These are phyloP conservation scores for Alouatta palliata DNA, from an alignment of 2,113 vertebrate species.

Conservation along the genomic window DNA sequence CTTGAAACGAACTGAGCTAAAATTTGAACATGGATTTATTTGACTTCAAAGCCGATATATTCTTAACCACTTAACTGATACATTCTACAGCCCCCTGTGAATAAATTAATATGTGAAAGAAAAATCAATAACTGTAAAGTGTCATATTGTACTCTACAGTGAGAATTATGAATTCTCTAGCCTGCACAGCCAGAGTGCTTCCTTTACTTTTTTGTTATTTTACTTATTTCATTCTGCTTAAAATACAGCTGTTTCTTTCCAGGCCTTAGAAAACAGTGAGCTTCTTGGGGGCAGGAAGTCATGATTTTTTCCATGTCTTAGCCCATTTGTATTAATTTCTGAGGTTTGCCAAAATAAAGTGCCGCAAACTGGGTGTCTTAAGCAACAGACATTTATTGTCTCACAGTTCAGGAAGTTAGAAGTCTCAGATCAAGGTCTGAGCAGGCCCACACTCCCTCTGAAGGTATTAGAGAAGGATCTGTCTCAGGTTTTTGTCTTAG, in stretches of 20 bases:
- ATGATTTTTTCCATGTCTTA: background rate
- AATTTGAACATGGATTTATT: background rate
- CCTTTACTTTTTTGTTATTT: background rate
- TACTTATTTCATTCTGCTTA: conserved; percentile 1
- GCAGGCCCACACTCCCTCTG: background rate
- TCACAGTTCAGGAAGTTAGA: background rate
- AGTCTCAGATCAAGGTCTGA: background rate
- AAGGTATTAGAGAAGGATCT: background rate
- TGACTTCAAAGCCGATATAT: background rate
- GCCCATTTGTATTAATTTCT: background rate
- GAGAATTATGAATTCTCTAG: background rate
- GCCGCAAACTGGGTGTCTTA: background rate
- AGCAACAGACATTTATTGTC: background rate
- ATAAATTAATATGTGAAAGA: background rate
- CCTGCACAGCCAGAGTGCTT: background rate
- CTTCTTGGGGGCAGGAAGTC: background rate
- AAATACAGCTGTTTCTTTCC: background rate
- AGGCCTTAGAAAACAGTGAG: background rate
- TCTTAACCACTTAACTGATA: background rate
- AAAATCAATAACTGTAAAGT: background rate
- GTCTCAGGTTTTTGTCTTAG: background rate
- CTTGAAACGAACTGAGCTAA: background rate
- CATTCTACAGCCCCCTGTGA: background rate
- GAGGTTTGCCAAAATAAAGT: background rate
- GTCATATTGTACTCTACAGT: background rate